A percentile compares a stretch with the other conserved stretches of the same genome.
These are phyloP conservation scores for Stictonetta naevosa DNA, from an alignment of 2,113 vertebrate genomes.

Conservation along the genomic window DNA sequence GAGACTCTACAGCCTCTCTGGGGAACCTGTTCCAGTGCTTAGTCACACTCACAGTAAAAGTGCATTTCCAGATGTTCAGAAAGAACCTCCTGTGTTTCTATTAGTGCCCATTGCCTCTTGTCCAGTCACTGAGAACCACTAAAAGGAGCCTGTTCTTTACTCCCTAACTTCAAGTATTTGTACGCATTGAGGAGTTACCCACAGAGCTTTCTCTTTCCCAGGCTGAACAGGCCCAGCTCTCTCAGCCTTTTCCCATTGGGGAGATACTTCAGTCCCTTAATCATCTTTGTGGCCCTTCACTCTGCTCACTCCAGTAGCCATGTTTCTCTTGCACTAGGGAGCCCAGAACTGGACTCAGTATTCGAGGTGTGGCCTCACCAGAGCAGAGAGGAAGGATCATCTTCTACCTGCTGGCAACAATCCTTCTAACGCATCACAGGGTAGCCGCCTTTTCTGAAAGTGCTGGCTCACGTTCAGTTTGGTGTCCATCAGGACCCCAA, in stretches of 20 bases:
- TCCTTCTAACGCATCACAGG: not conserved
- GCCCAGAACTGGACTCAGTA: no score
- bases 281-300: no score
- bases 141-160: not conserved
- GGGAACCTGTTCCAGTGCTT: not conserved
- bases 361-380: no score
- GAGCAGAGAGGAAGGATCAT: no score
- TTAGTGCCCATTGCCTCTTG: not conserved
- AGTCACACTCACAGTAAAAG: not conserved
- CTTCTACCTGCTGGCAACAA: not conserved
- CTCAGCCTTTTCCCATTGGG: no score
- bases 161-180: not conserved
- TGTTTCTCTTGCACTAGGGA: no score
- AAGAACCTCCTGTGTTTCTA: not conserved
- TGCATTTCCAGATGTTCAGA: not conserved
- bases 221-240: no score
- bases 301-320: no score
- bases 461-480: not conserved
- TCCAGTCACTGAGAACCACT: not conserved
- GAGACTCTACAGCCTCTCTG: not conserved
- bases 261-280: no score
- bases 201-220: not conserved
- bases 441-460: not conserved
- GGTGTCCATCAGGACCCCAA: not conserved
- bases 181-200: not conserved